Evolutionary conservation across 2,113 vertebrate species (phyloP), one percentile per base, ranked within the genome.

Genomic region (Lepisosteus oculatus): DNA sequence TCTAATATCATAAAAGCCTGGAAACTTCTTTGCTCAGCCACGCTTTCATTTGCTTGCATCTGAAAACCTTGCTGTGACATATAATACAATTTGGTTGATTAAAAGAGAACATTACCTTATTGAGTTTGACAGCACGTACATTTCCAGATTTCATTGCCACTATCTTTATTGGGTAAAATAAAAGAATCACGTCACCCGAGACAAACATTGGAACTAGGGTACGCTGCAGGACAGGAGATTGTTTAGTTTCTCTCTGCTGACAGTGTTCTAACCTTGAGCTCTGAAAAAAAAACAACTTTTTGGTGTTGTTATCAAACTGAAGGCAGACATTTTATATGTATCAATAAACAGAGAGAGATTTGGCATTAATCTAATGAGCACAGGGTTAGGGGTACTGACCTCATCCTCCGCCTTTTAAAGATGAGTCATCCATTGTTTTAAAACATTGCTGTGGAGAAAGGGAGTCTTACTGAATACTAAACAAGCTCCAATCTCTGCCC

Each of bases 91-190:
- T 92, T 93, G 87, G 89, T 91, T 91, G 90, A 92, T 93, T 92
- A 93, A 93, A 93, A 90, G 89, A 90, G 92, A 91, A 93, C 91
- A 92, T 91, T 93, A 91, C 87, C 90, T 91, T 90, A 93, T 92
- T 93, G 89, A 93, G 89, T 93, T 91, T 92, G 90, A 93, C 79
- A 77, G 91, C 90, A 93, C 87, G 89, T 88, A 91, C 86, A 74
- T 83, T 88, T 89, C 86, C 81, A 79, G 89, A 92, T 88, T 89
- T 83, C 45, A 85, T 86, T 67, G 86, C 90, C 90, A 91, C 89
- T 93, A 89, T 90, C 85, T 87, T 90, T 92, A 92, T 92, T 93
- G 91, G 89, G 87, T 65, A 59, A 85, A 84, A 87, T 81, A 83
- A 90, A 88, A 85, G 83, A 84, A 92, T 92, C 87, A 91, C 91